phyloP scores from a whole-genome alignment of 1,140 invertebrate genomes.

The Yoshiicerus persimilis region DNA sequence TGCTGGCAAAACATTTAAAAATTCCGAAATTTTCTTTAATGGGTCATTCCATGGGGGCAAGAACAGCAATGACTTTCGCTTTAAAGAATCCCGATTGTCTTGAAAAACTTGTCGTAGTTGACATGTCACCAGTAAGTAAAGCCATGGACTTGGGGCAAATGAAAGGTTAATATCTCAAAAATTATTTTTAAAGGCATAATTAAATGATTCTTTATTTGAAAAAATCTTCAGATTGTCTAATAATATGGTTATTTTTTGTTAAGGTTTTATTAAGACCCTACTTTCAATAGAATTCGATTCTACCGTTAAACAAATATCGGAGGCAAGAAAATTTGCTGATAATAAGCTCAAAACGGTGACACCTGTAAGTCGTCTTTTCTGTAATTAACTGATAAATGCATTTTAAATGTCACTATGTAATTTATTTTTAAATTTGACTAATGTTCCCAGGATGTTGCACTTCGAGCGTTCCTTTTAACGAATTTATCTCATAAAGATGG shows the following conservation, averaged over 20 bases:
- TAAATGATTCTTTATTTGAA: no score
- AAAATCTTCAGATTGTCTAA: no score
- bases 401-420: neutral
- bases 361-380: conserved; percentile 49
- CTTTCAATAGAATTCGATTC: neutral
- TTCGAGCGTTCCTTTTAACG: conserved; percentile 73
- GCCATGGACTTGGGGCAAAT: conserved; percentile 60
- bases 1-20: conserved; percentile 64
- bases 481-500: conserved; percentile 69
- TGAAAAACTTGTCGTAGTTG: conserved; percentile 77
- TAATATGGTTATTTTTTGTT: neutral
- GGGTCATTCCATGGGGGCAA: conserved; percentile 90
- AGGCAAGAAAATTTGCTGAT: conserved; percentile 65
- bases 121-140: conserved; percentile 74
- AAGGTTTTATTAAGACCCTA: neutral
- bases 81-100: conserved; percentile 72
- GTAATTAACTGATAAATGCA: neutral
- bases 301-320: conserved; percentile 59
- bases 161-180: neutral
- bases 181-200: neutral
- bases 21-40: conserved; percentile 68
- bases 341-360: conserved; percentile 58
- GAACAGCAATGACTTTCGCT: conserved; percentile 76
- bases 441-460: conserved; percentile 53
- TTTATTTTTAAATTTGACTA: neutral